Evolutionary conservation across 2,113 vertebrate species (phyloP).

Genomic region (Spizaetus ornatus): DNA sequence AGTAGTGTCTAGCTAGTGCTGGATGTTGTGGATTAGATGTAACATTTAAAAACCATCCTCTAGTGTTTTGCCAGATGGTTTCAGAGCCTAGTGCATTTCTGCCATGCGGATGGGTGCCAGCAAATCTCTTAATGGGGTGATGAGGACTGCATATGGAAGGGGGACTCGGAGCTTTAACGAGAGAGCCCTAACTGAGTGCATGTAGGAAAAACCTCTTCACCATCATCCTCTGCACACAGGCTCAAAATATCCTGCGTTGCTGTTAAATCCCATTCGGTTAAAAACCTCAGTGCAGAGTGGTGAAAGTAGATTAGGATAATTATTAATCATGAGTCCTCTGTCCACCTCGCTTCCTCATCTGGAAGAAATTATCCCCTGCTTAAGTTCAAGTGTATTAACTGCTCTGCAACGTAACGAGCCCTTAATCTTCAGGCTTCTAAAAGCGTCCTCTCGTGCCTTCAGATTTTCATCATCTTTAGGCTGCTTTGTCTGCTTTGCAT

Average conservation of each 20-base stretch:
- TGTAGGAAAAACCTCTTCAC: not conserved
- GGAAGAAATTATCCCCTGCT: constrained; percentile 49
- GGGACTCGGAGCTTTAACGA: not conserved
- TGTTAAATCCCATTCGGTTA: constrained; percentile 2
- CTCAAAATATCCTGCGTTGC: not conserved
- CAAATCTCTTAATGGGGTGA: not conserved
- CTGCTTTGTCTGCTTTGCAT: not conserved
- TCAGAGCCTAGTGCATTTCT: rapidly evolving
- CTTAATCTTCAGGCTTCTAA: constrained; percentile 49
- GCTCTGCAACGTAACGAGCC: constrained; percentile 15
- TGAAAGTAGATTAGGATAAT: constrained; percentile 57
- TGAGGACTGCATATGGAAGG: not conserved
- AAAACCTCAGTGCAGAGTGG: not conserved
- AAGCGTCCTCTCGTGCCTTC: not conserved
- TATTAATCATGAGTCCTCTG: constrained; percentile 55
- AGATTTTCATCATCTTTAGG: constrained; percentile 9
- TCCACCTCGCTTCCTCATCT: constrained; percentile 45
- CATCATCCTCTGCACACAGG: not conserved
- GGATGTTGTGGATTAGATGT: not conserved
- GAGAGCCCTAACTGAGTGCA: not conserved
- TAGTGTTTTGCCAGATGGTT: not conserved
- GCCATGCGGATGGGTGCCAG: rapidly evolving
- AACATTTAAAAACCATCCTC: not conserved
- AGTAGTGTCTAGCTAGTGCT: not conserved
- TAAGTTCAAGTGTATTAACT: constrained; percentile 51